A percentile compares a stretch with the other conserved stretches of the same genome.
Conservation (phyloP, 2,888 invertebrate genomes). For the Ectropis crepuscularia region DNA sequence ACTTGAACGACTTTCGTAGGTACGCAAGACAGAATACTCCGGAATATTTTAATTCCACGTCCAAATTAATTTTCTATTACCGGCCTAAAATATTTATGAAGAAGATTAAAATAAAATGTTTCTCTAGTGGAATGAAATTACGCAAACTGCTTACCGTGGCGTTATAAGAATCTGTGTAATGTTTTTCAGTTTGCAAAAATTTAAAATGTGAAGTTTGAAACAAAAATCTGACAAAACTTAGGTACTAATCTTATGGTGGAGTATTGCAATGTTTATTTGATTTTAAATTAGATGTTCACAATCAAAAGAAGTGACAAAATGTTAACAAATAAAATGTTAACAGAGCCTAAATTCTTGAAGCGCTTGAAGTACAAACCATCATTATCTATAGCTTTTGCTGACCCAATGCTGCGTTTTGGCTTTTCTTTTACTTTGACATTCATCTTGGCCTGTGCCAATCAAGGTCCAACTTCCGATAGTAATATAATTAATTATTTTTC, state of each 20-base stretch:
- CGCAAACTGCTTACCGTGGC: constrained; percentile 26
- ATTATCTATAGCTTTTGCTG: too few relatives aligned
- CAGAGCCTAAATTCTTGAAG: too few relatives aligned
- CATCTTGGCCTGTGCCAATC: too few relatives aligned
- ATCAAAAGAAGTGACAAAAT: too few relatives aligned
- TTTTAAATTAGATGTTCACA: too few relatives aligned
- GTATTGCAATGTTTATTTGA: too few relatives aligned
- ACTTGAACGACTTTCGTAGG: constrained; percentile 41
- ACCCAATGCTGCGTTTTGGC: too few relatives aligned
- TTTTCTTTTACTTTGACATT: too few relatives aligned
- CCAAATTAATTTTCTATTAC: constrained; percentile 44
- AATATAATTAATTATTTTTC: too few relatives aligned
- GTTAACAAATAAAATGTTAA: too few relatives aligned
- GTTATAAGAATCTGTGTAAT: constrained; percentile 21
- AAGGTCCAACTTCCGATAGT: too few relatives aligned
- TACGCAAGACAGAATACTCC: constrained; percentile 32
- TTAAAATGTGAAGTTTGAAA: constrained; percentile 8
- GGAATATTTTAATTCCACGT: constrained; percentile 42
- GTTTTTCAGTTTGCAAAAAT: neutral
- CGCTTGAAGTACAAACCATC: too few relatives aligned
- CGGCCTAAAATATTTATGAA: constrained; percentile 41
- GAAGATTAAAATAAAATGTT: constrained; percentile 40
- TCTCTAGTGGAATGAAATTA: constrained; percentile 28
- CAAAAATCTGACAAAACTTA: constrained; percentile 1
- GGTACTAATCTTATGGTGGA: constrained; percentile 12